Evolutionary conservation across 2,888 invertebrate genomes (phyloP).

Genomic region (Drosophila bunnanda): DNA sequence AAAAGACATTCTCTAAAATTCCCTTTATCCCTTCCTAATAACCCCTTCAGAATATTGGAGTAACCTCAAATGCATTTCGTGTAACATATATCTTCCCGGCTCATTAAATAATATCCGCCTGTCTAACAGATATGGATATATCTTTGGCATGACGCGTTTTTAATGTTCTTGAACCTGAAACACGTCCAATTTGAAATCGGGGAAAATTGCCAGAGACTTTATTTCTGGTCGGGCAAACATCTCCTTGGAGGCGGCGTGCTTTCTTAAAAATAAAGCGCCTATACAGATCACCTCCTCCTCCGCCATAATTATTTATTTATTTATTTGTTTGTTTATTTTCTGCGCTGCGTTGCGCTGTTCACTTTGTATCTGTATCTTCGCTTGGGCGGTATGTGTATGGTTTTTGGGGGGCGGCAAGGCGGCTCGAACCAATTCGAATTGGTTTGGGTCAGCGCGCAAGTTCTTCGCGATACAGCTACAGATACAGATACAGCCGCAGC

Average conservation of each 20-base stretch:
- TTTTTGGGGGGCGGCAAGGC: conserved; percentile 30
- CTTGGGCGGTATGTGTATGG: background rate
- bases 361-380: conserved; percentile 17
- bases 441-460: conserved; percentile 45
- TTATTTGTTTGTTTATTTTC: conserved; percentile 27
- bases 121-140: background rate
- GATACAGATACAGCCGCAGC: conserved; percentile 3
- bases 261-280: conserved; percentile 21
- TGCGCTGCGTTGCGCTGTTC: conserved; percentile 12
- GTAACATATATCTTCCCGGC: background rate
- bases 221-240: conserved; percentile 26
- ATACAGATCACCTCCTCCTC: conserved; percentile 1
- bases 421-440: conserved; percentile 53
- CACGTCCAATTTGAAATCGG: conserved; percentile 15
- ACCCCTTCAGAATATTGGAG: too few species aligned
- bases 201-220: conserved; percentile 17
- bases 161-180: conserved; percentile 32
- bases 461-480: conserved; percentile 11
- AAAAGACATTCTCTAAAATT: too few species aligned
- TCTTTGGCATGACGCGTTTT: conserved; percentile 5
- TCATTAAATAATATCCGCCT: background rate
- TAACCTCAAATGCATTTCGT: background rate
- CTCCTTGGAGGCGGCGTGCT: conserved; percentile 21
- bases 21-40: background rate
- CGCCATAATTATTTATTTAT: conserved; percentile 43